These are phyloP conservation scores for Acanthopleura granulata DNA, from an alignment of 2,888 invertebrate species.

Conservation along the genomic window DNA sequence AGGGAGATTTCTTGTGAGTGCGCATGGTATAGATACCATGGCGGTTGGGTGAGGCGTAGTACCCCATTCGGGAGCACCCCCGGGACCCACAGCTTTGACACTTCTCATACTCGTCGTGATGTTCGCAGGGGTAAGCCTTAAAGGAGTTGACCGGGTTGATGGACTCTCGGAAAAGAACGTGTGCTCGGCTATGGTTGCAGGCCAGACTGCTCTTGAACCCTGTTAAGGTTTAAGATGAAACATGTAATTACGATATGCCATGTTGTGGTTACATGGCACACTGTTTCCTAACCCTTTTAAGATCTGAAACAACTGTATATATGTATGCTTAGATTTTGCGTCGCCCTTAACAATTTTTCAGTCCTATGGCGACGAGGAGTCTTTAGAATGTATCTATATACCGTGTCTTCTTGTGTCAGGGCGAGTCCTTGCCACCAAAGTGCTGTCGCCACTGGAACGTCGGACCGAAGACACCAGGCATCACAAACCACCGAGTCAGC, in stretches of 20 bases:
- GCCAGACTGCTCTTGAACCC: background rate
- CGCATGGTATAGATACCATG: background rate
- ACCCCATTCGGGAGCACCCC: constrained; percentile 10
- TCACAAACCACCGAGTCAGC: too few species aligned
- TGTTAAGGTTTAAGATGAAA: background rate
- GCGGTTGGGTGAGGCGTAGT: background rate
- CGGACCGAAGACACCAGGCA: too few species aligned
- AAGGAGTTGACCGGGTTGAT: constrained; percentile 12
- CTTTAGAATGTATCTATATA: too few species aligned
- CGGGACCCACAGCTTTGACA: background rate
- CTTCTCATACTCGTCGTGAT: background rate
- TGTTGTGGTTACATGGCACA: too few species aligned
- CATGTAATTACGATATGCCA: background rate
- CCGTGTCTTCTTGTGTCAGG: too few species aligned
- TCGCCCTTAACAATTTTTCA: too few species aligned
- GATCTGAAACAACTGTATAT: too few species aligned
- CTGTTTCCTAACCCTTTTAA: too few species aligned
- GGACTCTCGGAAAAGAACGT: background rate
- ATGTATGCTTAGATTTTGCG: too few species aligned
- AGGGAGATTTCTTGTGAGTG: background rate
- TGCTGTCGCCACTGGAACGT: too few species aligned
- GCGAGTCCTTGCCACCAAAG: too few species aligned
- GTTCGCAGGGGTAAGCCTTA: constrained; percentile 1
- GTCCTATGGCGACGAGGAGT: too few species aligned
- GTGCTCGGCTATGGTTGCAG: background rate